Base-by-base conservation (phyloP, 1,140 invertebrate species). In the Halictus rubicundus region DNA sequence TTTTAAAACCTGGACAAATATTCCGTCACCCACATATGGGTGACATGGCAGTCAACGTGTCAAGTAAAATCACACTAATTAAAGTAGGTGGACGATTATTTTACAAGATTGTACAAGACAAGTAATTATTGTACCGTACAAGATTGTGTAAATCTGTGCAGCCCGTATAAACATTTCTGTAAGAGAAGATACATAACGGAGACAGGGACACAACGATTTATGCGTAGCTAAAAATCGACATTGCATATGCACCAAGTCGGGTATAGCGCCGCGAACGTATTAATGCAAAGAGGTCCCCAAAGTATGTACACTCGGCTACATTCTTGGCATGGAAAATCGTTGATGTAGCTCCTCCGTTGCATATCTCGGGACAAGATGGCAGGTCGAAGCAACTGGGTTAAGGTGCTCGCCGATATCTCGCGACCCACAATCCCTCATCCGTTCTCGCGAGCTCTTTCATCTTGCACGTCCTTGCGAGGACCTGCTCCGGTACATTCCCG, bases 321-420 rank as follows among this genome's bases (percentile, higher is more conserved):
- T 57, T 72, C 68, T 72, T 78, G 75, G 42, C 68, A 78, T 66
- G 76, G 42, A 61, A 68, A 61, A 68, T 76, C 54, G 65, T 76
- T 39, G 42, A 75, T 52, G 63, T 23, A 52, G 49, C 63, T 7
- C 70, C 39, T 70, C 42, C 14, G 16, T 23, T 42, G 49, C 4
- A 6, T 16, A 32, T 57, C 37, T 78, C 27, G 60, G 37, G 16
- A 46, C 69, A 57, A 46, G 60, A 60, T 57, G 52, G 37, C 46
- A 6, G 54, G 54, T 9, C 8, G 21, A 57, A 21, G 3, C 49
- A 78, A 78, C 76, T 78, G 60, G 76, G 76, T 78, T 72, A 78
- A 57, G 37, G 60, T 52, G 49, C 52, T 69, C 49, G 68, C 68
- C 68, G 60, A 78, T 78, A 78, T 59, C 37, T 64, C 49, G 60